phyloP scores from a whole-genome alignment of 2,797 vertebrate species.

The Sphenopsis melanotis region DNA sequence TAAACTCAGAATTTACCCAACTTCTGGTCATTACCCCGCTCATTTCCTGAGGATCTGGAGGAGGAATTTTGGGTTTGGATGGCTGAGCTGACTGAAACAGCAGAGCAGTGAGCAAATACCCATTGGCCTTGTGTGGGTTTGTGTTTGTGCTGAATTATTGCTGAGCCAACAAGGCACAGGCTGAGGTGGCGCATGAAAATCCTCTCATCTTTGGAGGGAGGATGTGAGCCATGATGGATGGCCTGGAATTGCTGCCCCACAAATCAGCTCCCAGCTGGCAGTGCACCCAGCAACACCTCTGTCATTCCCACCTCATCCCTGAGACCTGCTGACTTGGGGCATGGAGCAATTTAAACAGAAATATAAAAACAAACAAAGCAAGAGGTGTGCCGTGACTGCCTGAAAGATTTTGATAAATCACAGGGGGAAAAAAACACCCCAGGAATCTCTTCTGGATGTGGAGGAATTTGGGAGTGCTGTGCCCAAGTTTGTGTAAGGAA shows the following conservation, averaged over 20 bases:
- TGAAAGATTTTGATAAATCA: not conserved
- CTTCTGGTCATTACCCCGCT: not conserved
- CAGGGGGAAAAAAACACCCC: fast-evolving
- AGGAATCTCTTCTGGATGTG: not conserved
- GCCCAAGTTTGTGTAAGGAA: not conserved
- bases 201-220: not conserved
- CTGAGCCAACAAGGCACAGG: not conserved
- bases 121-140: not conserved
- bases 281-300: not conserved
- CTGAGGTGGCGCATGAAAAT: not conserved
- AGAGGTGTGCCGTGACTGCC: not conserved
- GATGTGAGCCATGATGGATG: not conserved
- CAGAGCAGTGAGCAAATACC: not conserved
- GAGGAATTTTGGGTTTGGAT: not conserved
- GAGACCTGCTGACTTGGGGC: not conserved
- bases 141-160: not conserved
- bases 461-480: not conserved
- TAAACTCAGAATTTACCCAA: not conserved
- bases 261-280: not conserved
- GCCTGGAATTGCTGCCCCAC: not conserved
- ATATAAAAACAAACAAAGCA: not conserved
- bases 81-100: not conserved
- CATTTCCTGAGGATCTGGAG: not conserved
- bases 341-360: not conserved
- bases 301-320: not conserved